Evolutionary conservation across 2,113 vertebrate genomes (phyloP), one percentile per base, ranked within the genome.

Genomic region (Brachypteracias leptosomus): DNA sequence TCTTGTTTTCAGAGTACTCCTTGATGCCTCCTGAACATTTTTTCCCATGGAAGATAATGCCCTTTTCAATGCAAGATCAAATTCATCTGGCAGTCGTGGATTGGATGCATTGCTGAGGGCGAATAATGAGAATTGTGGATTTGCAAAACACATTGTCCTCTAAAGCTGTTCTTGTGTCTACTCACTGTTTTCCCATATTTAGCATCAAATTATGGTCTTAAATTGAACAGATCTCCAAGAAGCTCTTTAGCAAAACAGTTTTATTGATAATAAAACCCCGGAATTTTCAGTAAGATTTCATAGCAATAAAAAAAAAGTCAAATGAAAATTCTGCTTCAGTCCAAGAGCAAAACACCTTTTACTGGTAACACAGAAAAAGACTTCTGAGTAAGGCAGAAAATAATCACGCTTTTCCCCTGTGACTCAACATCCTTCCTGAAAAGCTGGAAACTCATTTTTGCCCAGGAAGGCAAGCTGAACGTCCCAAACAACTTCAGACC

Each of bases 21-120:
- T 96, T 62, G 83, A 96, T 75, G 79, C 57, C 75, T 94, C 88
- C 68, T 42, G 62, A 86, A 90, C n/a, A 35, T 24, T 86, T 80
- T 93, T 76, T 65, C 85, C 47, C 88, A 10, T 46, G 36, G 85
- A 85, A 93, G 85, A 46, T 51, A 90, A 81, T 86, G 82, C 44
- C 61, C 81, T 51, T 57, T 59, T 44, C 15, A 3, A n/a, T 89
- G n/a, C 80, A 70, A 46, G 83, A 52, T 65, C 25, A 76, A 61
- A 29, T 93, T 94, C 90, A 75, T 88, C 57, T 81, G 88, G 52
- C 82, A 77, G 73, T 66, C 95, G 38, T 59, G 68, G 68, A 81
- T 73, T 84, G 79, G 61, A 83, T 65, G 24, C 44, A 19, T 47
- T 63, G 78, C 63, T 77, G 11, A 80, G 55, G 44, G 42, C 24